These are phyloP conservation scores for Dysmachus trigonus DNA, from an alignment of 2,888 invertebrate genomes.

Conservation along the genomic window DNA sequence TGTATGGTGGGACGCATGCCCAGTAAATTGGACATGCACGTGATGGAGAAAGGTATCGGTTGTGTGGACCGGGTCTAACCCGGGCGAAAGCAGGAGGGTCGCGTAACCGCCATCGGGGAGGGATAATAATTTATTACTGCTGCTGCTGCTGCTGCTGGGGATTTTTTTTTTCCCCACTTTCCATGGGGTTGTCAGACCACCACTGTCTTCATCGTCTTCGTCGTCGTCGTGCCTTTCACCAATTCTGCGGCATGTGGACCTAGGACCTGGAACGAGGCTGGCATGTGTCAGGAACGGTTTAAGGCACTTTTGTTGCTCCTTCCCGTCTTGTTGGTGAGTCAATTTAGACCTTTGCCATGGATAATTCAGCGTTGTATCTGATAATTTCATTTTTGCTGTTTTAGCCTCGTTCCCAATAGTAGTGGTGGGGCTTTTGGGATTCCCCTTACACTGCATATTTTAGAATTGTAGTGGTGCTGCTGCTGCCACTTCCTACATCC, in stretches of 20 bases:
- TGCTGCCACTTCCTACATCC: too few species aligned
- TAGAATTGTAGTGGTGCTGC: background rate
- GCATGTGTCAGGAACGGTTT: background rate
- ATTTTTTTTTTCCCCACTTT: background rate
- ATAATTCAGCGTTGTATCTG: background rate
- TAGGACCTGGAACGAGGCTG: slow-evolving; percentile 48
- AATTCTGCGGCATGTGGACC: slow-evolving; percentile 53
- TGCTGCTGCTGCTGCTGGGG: background rate
- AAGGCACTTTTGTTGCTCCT: background rate
- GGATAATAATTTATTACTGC: slow-evolving; percentile 15
- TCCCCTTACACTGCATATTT: background rate
- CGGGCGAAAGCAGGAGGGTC: background rate
- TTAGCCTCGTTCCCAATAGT: too few species aligned
- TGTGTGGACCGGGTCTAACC: background rate
- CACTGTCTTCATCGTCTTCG: too few species aligned
- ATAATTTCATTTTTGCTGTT: background rate
- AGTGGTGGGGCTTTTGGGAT: background rate
- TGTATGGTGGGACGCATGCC: background rate
- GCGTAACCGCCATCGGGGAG: background rate
- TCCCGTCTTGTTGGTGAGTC: background rate
- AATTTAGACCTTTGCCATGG: background rate
- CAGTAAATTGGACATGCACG: slow-evolving; percentile 18
- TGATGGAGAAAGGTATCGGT: slow-evolving; percentile 13
- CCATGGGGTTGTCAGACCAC: background rate
- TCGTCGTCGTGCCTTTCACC: slow-evolving; percentile 52